Evolutionary conservation across 2,888 invertebrate species (phyloP).

Genomic region (Xanthia icteritia): DNA sequence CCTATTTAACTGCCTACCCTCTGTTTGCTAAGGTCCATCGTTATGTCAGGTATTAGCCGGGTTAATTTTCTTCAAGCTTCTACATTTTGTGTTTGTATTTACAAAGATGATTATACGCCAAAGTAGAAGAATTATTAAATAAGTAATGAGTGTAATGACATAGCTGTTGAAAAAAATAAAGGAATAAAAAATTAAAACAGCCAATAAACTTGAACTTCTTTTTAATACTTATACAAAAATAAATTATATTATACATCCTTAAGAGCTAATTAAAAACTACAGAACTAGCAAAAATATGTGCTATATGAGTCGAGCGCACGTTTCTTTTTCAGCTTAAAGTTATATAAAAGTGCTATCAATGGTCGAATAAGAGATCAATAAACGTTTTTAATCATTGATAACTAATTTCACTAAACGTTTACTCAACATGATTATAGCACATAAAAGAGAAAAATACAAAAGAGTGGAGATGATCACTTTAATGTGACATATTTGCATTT

Average conservation of each 20-base stretch:
- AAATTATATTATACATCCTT: slow-evolving; percentile 63
- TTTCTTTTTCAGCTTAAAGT: not conserved
- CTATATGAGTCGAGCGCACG: no score
- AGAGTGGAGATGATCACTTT: not conserved
- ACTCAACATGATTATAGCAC: not conserved
- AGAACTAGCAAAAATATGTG: not conserved
- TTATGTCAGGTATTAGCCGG: slow-evolving; percentile 43
- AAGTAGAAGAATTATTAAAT: not conserved
- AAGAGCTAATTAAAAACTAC: slow-evolving; percentile 48
- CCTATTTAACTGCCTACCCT: slow-evolving; percentile 47
- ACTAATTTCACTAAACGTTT: not conserved
- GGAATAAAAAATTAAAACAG: not conserved
- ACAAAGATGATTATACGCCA: not conserved
- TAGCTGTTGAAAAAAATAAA: not conserved
- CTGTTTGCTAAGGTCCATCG: slow-evolving; percentile 39
- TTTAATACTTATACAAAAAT: slow-evolving; percentile 59
- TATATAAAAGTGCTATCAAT: not conserved
- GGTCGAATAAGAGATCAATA: slow-evolving; percentile 26
- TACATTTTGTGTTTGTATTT: slow-evolving; percentile 4
- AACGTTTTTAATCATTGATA: not conserved
- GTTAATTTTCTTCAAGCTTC: slow-evolving; percentile 38
- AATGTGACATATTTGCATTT: not conserved
- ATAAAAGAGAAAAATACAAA: not conserved
- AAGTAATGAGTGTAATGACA: no score
- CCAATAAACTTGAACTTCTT: slow-evolving; percentile 16